Evolutionary conservation across 1,140 invertebrate species (phyloP).

Genomic region (Brachionus paranguensis): DNA sequence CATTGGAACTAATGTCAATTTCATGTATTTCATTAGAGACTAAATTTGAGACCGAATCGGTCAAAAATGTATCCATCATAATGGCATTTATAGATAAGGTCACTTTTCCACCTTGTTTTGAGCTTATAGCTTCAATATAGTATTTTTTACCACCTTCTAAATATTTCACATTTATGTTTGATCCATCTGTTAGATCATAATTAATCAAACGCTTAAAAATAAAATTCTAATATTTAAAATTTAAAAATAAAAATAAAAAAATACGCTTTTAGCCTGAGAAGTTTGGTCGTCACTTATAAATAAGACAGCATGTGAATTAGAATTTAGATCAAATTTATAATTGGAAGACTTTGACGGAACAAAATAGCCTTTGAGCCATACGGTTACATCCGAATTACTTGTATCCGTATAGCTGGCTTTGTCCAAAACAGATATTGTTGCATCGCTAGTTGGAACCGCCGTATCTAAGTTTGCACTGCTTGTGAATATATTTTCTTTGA

Average conservation of each 20-base stretch:
- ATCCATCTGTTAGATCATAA: not conserved
- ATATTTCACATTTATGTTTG: not conserved
- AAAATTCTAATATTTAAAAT: not conserved
- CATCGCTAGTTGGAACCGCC: not conserved
- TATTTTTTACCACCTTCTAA: not conserved
- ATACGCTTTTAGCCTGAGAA: not conserved
- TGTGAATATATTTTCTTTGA: not conserved
- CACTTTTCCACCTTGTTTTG: not conserved
- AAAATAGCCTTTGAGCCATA: slow-evolving; percentile 5
- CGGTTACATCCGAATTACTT: not conserved
- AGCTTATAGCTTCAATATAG: slow-evolving; percentile 3
- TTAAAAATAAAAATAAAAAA: not conserved
- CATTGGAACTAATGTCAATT: slow-evolving; percentile 5
- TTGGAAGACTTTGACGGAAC: not conserved
- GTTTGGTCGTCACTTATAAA: not conserved
- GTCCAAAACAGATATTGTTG: not conserved
- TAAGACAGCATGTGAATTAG: not conserved
- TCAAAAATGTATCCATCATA: slow-evolving; percentile 26
- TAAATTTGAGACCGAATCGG: slow-evolving; percentile 3
- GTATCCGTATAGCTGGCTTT: not conserved
- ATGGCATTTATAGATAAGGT: not conserved
- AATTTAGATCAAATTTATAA: not conserved
- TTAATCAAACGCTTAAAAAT: slow-evolving; percentile 3
- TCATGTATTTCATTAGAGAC: slow-evolving; percentile 26
- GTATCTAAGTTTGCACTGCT: not conserved